Base-by-base conservation (phyloP, 2,888 invertebrate species). In the Andrena bicolor region DNA sequence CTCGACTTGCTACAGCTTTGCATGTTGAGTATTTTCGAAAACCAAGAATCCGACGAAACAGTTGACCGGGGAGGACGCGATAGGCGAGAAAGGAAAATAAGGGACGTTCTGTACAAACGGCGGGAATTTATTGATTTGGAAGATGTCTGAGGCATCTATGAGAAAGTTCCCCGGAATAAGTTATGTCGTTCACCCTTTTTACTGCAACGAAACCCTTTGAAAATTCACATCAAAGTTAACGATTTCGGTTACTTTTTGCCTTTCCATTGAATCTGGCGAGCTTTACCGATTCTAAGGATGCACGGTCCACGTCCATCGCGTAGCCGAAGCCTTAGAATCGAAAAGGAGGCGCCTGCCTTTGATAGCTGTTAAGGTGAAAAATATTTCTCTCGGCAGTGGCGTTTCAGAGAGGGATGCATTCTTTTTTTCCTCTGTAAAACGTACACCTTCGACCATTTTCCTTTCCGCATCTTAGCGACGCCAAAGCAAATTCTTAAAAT, bases 221-320 rank as follows among this genome's bases (percentile, higher is more conserved):
- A 76, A 76, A 71, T 71, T 66, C 71, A 63, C 68, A 41, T 80
- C 81, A 69, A 72, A 81, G 81, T 80, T 81, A 82, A 82, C 81
- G 82, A 82, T 82, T 81, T 82, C 81, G 68, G 76, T 81, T 76
- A 81, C 68, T 76, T 72, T 72, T 66, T 63, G 81, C 81, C 66
- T 28, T 51, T 48, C 58, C 68, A 69, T 81, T 64, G 72, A 82
- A 56, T 32, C 30, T 48, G 23, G 68, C 35, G 58, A 48, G 81
- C 68, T 68, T 60, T 28, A 13, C 32, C 65, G 68, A 82, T 76
- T 80, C 81, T 65, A 80, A 81, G 65, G 81, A 81, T 80, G 69
- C 74, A 70, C 66, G 75, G 63, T 63, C 66, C 63, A 61, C 63
- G 64, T 28, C 35, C 28, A 35, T 58, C 26, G 48, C 51, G 41